Evolutionary conservation across 2,113 vertebrate species (phyloP), one percentile per base, ranked within the genome.

Genomic region (Psilopogon haemacephalus): DNA sequence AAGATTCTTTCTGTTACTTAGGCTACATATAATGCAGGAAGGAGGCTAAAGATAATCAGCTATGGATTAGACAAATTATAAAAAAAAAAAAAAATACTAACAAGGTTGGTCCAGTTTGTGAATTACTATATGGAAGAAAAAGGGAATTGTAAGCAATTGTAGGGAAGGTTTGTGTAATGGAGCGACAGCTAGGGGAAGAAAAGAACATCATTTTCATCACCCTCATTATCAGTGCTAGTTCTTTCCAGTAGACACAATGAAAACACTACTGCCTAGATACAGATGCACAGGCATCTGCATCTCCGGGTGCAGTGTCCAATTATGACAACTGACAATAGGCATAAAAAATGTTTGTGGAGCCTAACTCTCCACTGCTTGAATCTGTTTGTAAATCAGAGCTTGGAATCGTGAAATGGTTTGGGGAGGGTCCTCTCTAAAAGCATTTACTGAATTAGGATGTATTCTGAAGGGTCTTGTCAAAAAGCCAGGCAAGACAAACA

Each of bases 111-210:
- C 77, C 20, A 19, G 7, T 77, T 58, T 93, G 3, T 38, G 12
- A 83, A 77, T 55, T 18, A 30, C 12, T 74, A 3, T 15, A 54
- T 21, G 20, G 30, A 83, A 32, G 10, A 81, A 54, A 89, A 59
- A 12, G 0, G 4, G 23, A 68, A 54, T 3, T 0, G 0, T 28
- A 28, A 9, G 4, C 26, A 68, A 54, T 3, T 0, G 0, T 28
- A 28, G 11, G 6, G 28, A 20, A 84, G 1, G 11, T 38, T 76
- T 86, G 26, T 73, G 16, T 69, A 59, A 69, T 12, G 11, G 33
- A 82, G 6, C 6, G 40, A 59, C 18, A 48, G 21, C 28, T 6
- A 81, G n/a, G 21, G 14, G 33, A 52, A 17, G 24, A 54, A 50
- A 64, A 67, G 27, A 37, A 23, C 26, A 63, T 7, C 7, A 26